These are phyloP conservation scores for Brachylomia viminalis DNA, from an alignment of 2,888 invertebrate genomes.

Conservation along the genomic window DNA sequence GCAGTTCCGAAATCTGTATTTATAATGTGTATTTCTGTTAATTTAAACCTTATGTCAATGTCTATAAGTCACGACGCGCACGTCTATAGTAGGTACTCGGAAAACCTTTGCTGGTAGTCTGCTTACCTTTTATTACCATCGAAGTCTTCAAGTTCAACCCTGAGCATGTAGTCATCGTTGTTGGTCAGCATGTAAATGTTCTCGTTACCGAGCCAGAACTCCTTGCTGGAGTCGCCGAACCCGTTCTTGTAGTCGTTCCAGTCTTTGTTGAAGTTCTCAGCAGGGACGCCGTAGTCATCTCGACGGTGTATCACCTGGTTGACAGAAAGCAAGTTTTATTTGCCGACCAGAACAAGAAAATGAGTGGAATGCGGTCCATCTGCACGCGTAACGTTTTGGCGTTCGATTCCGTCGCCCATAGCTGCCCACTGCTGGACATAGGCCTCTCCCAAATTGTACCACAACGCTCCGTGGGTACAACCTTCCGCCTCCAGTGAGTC, in stretches of 20 bases:
- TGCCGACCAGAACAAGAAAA: not conserved
- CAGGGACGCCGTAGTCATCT: constrained; percentile 96
- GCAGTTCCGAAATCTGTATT: not conserved
- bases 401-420: not conserved
- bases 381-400: not conserved
- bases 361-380: not conserved
- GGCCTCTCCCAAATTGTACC: not conserved
- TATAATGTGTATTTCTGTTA: not conserved
- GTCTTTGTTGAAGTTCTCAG: constrained; percentile 97
- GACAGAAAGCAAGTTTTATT: constrained; percentile 25
- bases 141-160: constrained; percentile 97
- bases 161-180: constrained; percentile 96
- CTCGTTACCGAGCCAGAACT: constrained; percentile 98
- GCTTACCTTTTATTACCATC: constrained; percentile 96
- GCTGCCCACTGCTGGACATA: too few species aligned
- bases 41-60: not conserved
- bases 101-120: not conserved
- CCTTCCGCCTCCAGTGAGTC: not conserved
- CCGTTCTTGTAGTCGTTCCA: constrained; percentile 98
- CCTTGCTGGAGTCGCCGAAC: constrained; percentile 96
- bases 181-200: constrained; percentile 98
- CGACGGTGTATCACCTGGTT: constrained; percentile 96
- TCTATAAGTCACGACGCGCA: not conserved
- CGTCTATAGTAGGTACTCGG: not conserved
- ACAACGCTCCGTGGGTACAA: not conserved